Evolutionary conservation across 1,140 invertebrate genomes (phyloP).

Genomic region (Eupristina koningsbergeri): DNA sequence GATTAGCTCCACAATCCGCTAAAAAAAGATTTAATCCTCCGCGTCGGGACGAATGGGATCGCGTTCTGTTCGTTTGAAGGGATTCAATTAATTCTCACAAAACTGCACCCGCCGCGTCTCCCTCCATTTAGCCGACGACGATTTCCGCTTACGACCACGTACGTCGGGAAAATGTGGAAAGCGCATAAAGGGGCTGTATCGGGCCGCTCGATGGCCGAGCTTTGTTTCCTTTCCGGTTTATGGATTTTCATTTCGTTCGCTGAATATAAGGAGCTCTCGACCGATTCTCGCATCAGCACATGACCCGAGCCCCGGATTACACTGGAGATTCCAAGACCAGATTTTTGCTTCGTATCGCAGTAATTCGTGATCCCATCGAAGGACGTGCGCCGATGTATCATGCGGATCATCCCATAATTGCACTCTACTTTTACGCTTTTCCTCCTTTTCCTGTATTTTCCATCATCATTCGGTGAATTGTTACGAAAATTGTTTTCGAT

Average conservation of each 20-base stretch:
- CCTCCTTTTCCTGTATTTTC: background rate
- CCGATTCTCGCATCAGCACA: background rate
- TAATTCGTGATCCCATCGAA: background rate
- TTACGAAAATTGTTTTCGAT: background rate
- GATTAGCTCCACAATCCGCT: background rate
- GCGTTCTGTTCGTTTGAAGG: background rate
- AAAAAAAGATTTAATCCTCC: background rate
- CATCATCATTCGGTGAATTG: background rate
- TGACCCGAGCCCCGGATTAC: background rate
- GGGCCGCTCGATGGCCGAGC: too few relatives aligned
- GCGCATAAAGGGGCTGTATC: background rate
- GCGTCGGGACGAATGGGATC: background rate
- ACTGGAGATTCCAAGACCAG: background rate
- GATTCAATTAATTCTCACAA: slow-evolving; percentile 24
- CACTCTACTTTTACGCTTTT: background rate
- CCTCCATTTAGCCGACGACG: background rate
- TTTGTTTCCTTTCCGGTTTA: background rate
- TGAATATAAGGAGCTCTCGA: background rate
- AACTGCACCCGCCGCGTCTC: background rate
- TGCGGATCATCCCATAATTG: background rate
- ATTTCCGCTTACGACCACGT: background rate
- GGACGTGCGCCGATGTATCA: background rate
- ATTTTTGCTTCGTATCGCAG: background rate
- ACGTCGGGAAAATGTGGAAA: background rate
- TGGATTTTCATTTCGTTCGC: background rate